These are phyloP conservation scores for Drosophila lowei DNA, from an alignment of 1,140 invertebrate genomes.

Conservation along the genomic window DNA sequence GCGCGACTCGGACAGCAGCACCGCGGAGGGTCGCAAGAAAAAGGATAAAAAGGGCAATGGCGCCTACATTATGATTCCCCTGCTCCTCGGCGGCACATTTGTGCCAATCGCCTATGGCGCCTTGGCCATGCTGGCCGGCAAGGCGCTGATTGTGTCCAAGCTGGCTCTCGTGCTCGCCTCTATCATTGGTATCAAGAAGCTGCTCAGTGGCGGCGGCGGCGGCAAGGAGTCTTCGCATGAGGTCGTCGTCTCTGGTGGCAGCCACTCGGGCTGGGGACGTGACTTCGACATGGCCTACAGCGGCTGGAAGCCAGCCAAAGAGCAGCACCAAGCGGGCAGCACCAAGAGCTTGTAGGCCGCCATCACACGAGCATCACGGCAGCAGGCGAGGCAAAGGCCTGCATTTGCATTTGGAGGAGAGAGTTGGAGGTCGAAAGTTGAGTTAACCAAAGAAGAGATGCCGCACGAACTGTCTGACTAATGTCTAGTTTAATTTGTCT, in stretches of 20 bases:
- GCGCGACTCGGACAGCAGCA: conserved; percentile 45
- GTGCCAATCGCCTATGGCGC: conserved; percentile 91
- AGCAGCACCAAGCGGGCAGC: conserved; percentile 50
- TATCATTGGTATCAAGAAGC: conserved; percentile 92
- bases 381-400: conserved; percentile 9
- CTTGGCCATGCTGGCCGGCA: conserved; percentile 90
- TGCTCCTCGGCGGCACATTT: conserved; percentile 90
- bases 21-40: conserved; percentile 74
- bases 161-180: conserved; percentile 90
- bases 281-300: conserved; percentile 87
- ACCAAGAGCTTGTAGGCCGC: conserved; percentile 64
- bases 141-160: conserved; percentile 92
- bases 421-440: neutral
- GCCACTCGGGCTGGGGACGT: conserved; percentile 89
- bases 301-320: conserved; percentile 85
- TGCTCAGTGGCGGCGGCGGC: conserved; percentile 86
- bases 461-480: conserved; percentile 76
- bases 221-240: conserved; percentile 87
- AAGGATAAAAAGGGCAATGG: conserved; percentile 88
- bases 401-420: conserved; percentile 66
- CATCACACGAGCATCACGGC: neutral
- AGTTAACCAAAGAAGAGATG: conserved; percentile 74
- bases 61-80: conserved; percentile 89
- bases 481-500: conserved; percentile 68
- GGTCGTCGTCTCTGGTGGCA: conserved; percentile 88